phyloP scores from a whole-genome alignment of 2,113 vertebrate species.

The Hyla sarda region DNA sequence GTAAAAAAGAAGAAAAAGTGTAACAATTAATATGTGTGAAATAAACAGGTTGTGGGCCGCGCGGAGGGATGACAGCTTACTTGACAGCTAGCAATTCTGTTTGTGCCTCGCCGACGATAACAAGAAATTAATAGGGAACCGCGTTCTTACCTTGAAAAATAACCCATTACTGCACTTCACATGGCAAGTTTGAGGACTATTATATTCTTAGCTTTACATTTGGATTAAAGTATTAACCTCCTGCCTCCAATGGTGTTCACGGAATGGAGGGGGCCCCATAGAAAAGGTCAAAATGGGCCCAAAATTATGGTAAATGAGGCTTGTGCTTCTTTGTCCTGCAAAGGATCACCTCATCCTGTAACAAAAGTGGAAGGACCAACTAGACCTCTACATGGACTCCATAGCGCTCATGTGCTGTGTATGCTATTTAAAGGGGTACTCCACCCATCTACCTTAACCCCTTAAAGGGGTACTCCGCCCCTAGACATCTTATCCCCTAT shows the following conservation, averaged over 20 bases:
- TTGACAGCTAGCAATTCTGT: slow-evolving; percentile 28
- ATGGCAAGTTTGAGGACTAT: neutral
- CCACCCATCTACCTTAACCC: no score
- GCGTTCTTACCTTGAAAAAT: neutral
- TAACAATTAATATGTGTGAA: neutral
- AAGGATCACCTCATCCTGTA: neutral
- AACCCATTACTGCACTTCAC: neutral
- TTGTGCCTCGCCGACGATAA: slow-evolving; percentile 3
- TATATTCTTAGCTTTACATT: neutral
- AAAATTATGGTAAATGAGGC: no score
- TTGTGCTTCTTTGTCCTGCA: no score
- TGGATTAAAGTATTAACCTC: neutral
- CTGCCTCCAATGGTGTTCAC: no score
- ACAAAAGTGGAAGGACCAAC: no score
- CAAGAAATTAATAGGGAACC: neutral
- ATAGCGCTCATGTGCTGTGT: neutral
- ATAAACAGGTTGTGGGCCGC: slow-evolving; percentile 28
- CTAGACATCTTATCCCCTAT: no score
- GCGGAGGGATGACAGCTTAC: slow-evolving; percentile 24
- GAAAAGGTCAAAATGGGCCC: neutral
- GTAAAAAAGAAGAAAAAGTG: neutral
- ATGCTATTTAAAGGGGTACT: no score
- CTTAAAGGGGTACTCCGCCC: no score
- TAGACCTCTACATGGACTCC: no score
- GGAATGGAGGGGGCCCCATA: no score